phyloP scores from a whole-genome alignment of 2,113 vertebrate genomes.

The Cervus canadensis region DNA sequence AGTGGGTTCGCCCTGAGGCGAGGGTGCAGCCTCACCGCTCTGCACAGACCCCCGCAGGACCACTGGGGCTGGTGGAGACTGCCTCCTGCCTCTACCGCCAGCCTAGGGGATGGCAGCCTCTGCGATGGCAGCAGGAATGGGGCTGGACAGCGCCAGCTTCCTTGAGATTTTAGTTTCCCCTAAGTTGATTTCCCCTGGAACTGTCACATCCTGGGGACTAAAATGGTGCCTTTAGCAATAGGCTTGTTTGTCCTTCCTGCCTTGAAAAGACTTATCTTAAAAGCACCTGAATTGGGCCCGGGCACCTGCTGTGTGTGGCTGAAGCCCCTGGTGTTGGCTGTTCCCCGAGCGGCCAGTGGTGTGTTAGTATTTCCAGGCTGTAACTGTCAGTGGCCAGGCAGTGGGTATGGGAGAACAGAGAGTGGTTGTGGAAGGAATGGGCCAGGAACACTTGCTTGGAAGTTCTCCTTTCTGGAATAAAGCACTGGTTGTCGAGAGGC shows the following conservation, averaged over 20 bases:
- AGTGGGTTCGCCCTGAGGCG: background rate
- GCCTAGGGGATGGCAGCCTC: background rate
- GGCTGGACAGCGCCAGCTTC: background rate
- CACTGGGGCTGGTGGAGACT: background rate
- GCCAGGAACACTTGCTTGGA: background rate
- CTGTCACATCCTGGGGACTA: background rate
- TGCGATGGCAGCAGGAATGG: background rate
- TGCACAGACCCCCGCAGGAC: background rate
- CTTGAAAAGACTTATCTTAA: background rate
- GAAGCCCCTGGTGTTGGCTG: background rate
- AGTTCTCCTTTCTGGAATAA: background rate
- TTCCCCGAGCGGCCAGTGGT: fast-evolving
- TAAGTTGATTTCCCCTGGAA: background rate
- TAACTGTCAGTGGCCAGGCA: no score
- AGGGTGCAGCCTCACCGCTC: background rate
- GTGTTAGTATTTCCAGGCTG: background rate
- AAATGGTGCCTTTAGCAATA: background rate
- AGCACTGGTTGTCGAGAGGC: background rate
- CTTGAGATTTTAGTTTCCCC: background rate
- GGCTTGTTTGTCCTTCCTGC: background rate
- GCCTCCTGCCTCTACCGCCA: background rate
- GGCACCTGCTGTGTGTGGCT: background rate
- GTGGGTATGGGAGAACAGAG: background rate
- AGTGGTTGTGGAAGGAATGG: no score
- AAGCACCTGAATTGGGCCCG: background rate